Conservation (phyloP, 2,797 vertebrate genomes). For the Alcedo atthis region DNA sequence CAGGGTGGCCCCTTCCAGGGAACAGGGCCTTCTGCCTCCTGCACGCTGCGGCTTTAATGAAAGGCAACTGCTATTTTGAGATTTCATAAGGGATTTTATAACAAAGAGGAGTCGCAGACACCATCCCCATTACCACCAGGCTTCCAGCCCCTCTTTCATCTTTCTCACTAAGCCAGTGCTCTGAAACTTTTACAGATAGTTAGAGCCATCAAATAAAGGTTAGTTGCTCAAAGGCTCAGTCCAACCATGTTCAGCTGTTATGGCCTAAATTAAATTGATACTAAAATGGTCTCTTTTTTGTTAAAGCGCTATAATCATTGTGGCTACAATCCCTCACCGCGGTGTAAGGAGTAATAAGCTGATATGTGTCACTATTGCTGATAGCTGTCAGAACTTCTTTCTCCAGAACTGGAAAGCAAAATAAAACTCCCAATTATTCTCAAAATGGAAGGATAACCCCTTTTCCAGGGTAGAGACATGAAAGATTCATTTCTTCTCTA, state of each 20-base stretch:
- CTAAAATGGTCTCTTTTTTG: slow-evolving; percentile 37
- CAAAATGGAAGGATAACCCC: slow-evolving; percentile 10
- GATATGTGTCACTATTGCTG: not conserved
- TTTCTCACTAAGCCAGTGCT: slow-evolving; percentile 19
- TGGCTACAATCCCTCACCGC: not conserved
- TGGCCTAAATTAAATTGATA: slow-evolving; percentile 57
- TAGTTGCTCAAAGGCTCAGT: slow-evolving; percentile 38
- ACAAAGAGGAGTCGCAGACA: slow-evolving; percentile 63
- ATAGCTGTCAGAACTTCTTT: slow-evolving; percentile 3
- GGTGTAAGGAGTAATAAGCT: not conserved
- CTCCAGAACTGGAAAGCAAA: slow-evolving; percentile 12
- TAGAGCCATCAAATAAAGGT: slow-evolving; percentile 53
- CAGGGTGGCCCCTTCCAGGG: slow-evolving; percentile 42
- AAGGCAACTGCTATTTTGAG: slow-evolving; percentile 72
- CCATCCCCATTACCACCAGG: slow-evolving; percentile 54
- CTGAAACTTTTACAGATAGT: slow-evolving; percentile 30
- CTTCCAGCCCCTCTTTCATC: slow-evolving; percentile 52
- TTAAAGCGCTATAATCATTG: slow-evolving; percentile 51
- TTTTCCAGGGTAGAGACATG: slow-evolving; percentile 4
- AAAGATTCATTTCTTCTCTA: slow-evolving; percentile 12
- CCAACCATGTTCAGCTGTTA: slow-evolving; percentile 25
- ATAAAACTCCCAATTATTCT: slow-evolving; percentile 45
- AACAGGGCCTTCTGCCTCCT: slow-evolving; percentile 54
- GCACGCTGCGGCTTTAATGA: slow-evolving; percentile 63
- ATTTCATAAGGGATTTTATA: slow-evolving; percentile 50